phyloP scores from a whole-genome alignment of 2,113 vertebrate species.

The Echinops telfairi region DNA sequence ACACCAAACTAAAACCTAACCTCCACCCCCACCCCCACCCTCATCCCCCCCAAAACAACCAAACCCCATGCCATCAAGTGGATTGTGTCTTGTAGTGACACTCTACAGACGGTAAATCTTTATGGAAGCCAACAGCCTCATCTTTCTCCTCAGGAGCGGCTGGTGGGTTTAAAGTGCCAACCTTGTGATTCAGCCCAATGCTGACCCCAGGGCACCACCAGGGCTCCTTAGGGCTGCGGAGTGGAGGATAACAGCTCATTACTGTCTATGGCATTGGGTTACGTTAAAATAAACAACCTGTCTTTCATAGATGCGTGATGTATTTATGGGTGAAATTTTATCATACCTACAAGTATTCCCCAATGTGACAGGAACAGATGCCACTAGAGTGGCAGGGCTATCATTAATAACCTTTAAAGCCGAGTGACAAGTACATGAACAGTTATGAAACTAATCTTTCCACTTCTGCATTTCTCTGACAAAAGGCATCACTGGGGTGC shows the following conservation, averaged over 20 bases:
- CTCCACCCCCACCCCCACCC: no score
- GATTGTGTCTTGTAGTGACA: no score
- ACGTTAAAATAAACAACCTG: neutral
- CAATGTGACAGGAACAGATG: neutral
- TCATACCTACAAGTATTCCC: neutral
- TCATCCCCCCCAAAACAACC: no score
- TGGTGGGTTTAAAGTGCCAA: no score
- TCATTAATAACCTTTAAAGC: neutral
- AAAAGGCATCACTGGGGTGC: neutral
- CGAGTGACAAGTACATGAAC: neutral
- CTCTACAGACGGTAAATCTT: no score
- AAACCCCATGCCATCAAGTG: no score
- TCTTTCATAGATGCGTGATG: neutral
- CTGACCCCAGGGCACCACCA: no score
- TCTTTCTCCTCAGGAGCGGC: no score
- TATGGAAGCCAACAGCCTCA: no score
- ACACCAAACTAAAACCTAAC: no score
- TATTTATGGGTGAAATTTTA: neutral
- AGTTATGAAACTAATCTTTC: neutral
- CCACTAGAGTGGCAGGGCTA: neutral
- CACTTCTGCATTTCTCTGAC: neutral
- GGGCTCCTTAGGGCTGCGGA: no score
- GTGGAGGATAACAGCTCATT: neutral
- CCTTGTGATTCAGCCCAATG: no score
- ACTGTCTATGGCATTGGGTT: neutral